A percentile compares a stretch with the other conserved stretches of the same genome.
phyloP scores from a whole-genome alignment of 2,888 invertebrate genomes.

The Patella ulyssiponensis region DNA sequence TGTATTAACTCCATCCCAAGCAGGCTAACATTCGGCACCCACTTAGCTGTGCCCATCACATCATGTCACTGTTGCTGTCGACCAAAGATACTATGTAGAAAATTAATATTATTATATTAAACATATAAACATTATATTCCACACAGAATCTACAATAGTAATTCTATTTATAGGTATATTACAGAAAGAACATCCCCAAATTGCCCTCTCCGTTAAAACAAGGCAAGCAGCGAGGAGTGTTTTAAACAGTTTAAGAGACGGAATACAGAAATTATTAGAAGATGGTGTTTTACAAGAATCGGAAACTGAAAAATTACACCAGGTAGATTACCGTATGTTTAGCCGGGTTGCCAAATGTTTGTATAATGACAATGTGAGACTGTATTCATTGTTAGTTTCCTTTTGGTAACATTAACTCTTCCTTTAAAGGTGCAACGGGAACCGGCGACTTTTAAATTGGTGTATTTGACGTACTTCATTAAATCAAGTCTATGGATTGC shows the following conservation, averaged over 20 bases:
- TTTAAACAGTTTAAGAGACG: conserved; percentile 76
- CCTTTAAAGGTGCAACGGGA: too few relatives aligned
- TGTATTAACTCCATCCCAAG: too few relatives aligned
- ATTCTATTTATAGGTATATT: conserved; percentile 63
- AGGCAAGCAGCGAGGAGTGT: conserved; percentile 77
- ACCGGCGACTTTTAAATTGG: too few relatives aligned
- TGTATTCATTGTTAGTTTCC: too few relatives aligned
- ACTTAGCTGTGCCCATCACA: too few relatives aligned
- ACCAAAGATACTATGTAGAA: too few relatives aligned
- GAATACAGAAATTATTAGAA: conserved; percentile 75
- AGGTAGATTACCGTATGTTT: conserved; percentile 55
- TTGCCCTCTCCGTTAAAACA: conserved; percentile 78
- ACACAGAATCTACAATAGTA: background rate
- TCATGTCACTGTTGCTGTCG: too few relatives aligned
- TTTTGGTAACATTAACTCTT: too few relatives aligned
- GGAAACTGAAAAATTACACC: conserved; percentile 74
- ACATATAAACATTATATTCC: too few relatives aligned
- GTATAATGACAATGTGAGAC: background rate
- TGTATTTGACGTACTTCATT: too few relatives aligned
- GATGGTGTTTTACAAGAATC: conserved; percentile 77
- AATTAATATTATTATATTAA: too few relatives aligned
- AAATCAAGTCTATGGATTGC: background rate
- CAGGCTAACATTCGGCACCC: too few relatives aligned
- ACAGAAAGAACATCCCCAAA: conserved; percentile 74
- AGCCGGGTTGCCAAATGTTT: background rate